phyloP scores from a whole-genome alignment of 2,113 vertebrate genomes.

The Hyla sarda region DNA sequence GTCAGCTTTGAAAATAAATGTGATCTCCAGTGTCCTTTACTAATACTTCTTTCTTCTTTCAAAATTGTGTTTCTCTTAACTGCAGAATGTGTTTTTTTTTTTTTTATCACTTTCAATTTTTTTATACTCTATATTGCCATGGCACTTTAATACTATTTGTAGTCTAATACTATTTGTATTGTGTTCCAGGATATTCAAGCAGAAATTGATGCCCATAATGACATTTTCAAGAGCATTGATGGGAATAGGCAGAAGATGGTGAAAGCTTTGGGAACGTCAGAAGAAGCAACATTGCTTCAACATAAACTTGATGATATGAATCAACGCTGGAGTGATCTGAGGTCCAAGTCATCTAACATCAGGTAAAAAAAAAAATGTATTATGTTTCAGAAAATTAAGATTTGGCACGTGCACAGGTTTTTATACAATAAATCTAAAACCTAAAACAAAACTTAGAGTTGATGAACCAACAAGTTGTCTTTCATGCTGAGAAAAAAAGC shows the following conservation, averaged over 20 bases:
- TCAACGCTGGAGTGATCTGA: conserved; percentile 96
- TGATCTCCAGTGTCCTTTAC: background rate
- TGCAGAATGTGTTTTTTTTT: background rate
- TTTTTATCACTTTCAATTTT: background rate
- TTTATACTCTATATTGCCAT: background rate
- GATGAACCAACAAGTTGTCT: too few species aligned
- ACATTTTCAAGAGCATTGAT: conserved; percentile 96
- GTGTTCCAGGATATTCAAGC: conserved; percentile 92
- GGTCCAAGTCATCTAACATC: conserved; percentile 91
- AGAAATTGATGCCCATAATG: conserved; percentile 98
- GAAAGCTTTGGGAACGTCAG: conserved; percentile 92
- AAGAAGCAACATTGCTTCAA: conserved; percentile 91
- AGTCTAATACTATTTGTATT: background rate
- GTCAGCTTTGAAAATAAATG: background rate
- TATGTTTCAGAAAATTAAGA: background rate
- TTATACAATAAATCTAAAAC: too few species aligned
- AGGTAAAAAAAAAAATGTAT: conserved; percentile 79
- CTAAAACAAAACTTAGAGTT: too few species aligned
- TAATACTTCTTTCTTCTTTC: background rate
- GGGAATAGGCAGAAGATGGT: conserved; percentile 96
- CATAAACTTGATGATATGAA: conserved; percentile 98
- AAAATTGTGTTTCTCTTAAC: background rate
- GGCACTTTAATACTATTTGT: background rate
- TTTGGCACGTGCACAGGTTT: too few species aligned
- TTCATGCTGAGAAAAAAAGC: too few species aligned